Evolutionary conservation across 2,797 vertebrate genomes (phyloP).

Genomic region (Heterohyrax brucei): DNA sequence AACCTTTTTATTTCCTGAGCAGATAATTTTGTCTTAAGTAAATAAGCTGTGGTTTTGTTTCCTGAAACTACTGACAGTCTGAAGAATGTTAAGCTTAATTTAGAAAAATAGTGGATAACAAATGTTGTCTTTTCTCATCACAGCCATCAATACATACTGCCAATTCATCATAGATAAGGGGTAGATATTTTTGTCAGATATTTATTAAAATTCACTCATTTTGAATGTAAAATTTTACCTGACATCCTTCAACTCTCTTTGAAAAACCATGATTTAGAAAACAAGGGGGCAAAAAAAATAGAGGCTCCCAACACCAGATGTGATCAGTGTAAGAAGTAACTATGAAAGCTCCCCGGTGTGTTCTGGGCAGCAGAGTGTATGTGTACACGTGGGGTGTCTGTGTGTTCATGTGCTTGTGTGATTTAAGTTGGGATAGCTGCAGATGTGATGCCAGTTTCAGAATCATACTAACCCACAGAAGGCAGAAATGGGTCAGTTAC

Average conservation of each 20-base stretch:
- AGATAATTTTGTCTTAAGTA: slow-evolving; percentile 70
- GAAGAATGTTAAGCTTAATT: slow-evolving; percentile 85
- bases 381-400: background rate
- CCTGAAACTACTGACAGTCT: slow-evolving; percentile 82
- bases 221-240: slow-evolving; percentile 77
- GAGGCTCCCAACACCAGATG: background rate
- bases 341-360: slow-evolving; percentile 39
- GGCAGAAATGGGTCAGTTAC: background rate
- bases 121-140: slow-evolving; percentile 78
- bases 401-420: background rate
- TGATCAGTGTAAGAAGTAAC: slow-evolving; percentile 45
- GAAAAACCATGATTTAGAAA: slow-evolving; percentile 73
- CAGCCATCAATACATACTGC: slow-evolving; percentile 80
- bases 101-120: slow-evolving; percentile 77
- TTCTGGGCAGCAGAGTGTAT: background rate
- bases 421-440: slow-evolving; percentile 30
- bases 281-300: slow-evolving; percentile 42
- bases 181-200: slow-evolving; percentile 86
- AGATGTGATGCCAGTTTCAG: background rate
- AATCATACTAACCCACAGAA: background rate
- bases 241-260: background rate
- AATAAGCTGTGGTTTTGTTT: slow-evolving; percentile 77
- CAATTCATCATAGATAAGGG: slow-evolving; percentile 85
- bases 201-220: slow-evolving; percentile 74
- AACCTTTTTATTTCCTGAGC: background rate